A percentile compares a stretch with the other conserved stretches of the same genome.
phyloP scores from a whole-genome alignment of 2,888 invertebrate species.

The Tipula helvola region DNA sequence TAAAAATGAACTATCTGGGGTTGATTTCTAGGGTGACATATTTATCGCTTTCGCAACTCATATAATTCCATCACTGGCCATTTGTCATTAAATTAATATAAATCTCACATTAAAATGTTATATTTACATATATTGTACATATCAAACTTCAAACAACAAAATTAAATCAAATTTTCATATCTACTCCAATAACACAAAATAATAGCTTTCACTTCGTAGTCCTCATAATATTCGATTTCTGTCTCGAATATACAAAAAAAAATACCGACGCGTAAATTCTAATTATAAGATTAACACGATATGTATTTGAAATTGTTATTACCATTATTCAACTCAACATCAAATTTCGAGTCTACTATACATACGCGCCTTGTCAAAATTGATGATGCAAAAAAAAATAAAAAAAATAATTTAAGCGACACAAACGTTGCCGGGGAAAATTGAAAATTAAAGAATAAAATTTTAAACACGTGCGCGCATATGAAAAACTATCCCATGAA shows the following conservation, averaged over 20 bases:
- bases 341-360: not conserved
- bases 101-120: too few relatives aligned
- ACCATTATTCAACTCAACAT: not conserved
- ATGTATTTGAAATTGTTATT: not conserved
- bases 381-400: not conserved
- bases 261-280: not conserved
- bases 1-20: too few relatives aligned
- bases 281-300: not conserved
- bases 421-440: not conserved
- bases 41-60: too few relatives aligned
- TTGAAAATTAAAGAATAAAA: not conserved
- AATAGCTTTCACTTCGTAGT: not conserved
- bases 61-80: too few relatives aligned
- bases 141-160: not conserved
- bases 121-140: too few relatives aligned
- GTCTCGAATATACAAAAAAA: not conserved
- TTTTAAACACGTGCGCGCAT: not conserved
- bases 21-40: too few relatives aligned
- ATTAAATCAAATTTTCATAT: not conserved
- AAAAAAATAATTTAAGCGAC: not conserved
- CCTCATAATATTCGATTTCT: not conserved
- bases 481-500: not conserved
- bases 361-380: not conserved
- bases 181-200: not conserved
- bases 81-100: too few relatives aligned